These are phyloP conservation scores for Bombus ignitus DNA, from an alignment of 1,140 invertebrate species.

Conservation along the genomic window DNA sequence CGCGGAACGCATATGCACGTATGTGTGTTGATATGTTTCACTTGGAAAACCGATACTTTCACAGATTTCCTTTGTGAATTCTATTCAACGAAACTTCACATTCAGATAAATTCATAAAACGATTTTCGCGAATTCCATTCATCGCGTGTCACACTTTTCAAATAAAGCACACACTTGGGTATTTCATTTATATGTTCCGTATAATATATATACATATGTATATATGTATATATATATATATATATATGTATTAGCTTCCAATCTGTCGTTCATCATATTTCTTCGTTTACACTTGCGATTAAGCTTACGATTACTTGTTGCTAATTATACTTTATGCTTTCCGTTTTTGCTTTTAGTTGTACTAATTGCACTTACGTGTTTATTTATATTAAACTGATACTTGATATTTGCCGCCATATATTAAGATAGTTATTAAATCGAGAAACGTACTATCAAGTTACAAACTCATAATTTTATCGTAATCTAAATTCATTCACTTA, in stretches of 20 bases:
- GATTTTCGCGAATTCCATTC: constrained; percentile 1
- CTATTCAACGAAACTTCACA: constrained; percentile 34
- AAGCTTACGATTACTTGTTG: neutral
- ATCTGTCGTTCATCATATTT: neutral
- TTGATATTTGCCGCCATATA: too few relatives aligned
- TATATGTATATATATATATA: too few relatives aligned
- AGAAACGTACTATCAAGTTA: too few relatives aligned
- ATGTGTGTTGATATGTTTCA: constrained; percentile 42
- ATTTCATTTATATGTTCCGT: constrained; percentile 34
- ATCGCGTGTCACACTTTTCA: neutral
- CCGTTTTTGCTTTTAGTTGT: too few relatives aligned
- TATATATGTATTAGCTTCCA: too few relatives aligned
- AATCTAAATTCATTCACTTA: too few relatives aligned
- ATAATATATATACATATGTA: too few relatives aligned
- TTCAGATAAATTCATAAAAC: neutral
- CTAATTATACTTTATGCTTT: too few relatives aligned
- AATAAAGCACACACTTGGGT: constrained; percentile 16
- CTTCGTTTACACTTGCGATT: neutral
- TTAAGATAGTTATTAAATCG: too few relatives aligned
- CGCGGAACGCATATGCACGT: neutral
- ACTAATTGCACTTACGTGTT: too few relatives aligned
- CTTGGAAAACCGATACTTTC: constrained; percentile 55
- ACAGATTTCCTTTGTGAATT: constrained; percentile 46
- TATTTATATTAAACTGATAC: too few relatives aligned
- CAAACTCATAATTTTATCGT: too few relatives aligned